phyloP scores from a whole-genome alignment of 2,888 invertebrate genomes.

The Hypolimnas misippus region DNA sequence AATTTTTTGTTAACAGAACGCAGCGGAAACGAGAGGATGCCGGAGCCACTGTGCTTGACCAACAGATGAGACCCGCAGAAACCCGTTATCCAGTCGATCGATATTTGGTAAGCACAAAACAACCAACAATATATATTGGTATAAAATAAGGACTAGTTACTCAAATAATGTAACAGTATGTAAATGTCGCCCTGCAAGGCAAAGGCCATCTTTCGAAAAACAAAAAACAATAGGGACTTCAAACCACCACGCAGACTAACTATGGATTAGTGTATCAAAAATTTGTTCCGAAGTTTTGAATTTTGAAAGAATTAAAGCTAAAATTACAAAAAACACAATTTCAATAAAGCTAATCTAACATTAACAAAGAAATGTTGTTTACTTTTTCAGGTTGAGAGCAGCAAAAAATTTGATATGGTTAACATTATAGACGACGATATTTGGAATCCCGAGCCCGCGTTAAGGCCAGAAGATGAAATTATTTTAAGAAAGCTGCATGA shows the following conservation, averaged over 20 bases:
- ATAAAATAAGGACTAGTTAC: too few relatives aligned
- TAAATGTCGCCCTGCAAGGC: too few relatives aligned
- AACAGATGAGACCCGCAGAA: constrained; percentile 72
- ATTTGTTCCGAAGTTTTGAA: too few relatives aligned
- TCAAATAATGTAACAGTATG: too few relatives aligned
- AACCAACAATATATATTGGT: too few relatives aligned
- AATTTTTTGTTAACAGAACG: constrained; percentile 68
- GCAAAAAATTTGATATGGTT: constrained; percentile 74
- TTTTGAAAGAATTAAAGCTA: too few relatives aligned
- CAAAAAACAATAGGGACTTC: too few relatives aligned
- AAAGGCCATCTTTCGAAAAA: too few relatives aligned
- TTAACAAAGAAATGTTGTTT: neutral
- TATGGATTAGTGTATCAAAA: too few relatives aligned
- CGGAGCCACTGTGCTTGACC: constrained; percentile 78
- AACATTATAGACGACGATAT: constrained; percentile 74
- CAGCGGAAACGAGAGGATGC: constrained; percentile 69
- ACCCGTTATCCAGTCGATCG: constrained; percentile 77
- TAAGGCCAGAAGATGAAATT: constrained; percentile 77
- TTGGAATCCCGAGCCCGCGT: constrained; percentile 72
- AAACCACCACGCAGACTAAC: too few relatives aligned
- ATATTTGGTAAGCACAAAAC: constrained; percentile 70
- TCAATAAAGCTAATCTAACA: neutral
- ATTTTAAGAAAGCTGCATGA: constrained; percentile 73
- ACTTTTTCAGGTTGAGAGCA: constrained; percentile 73
- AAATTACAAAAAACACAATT: too few relatives aligned